Evolutionary conservation across 1,140 invertebrate species (phyloP).

Genomic region (Parapsyche elsis): DNA sequence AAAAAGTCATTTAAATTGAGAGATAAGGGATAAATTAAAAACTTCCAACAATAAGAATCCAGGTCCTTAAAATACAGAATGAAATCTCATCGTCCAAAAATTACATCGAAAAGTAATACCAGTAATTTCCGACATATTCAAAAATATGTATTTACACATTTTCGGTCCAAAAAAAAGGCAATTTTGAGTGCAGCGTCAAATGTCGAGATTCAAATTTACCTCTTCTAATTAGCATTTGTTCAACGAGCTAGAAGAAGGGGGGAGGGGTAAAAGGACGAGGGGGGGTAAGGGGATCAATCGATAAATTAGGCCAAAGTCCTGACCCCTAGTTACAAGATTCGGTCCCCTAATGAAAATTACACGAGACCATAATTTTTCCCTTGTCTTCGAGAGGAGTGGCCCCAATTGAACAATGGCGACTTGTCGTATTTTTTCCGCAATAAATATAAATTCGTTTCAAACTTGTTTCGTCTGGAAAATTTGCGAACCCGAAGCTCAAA

Average conservation of each 20-base stretch:
- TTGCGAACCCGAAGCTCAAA: neutral
- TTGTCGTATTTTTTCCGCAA: neutral
- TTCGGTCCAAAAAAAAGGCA: too few relatives aligned
- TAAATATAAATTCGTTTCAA: neutral
- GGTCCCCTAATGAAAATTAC: constrained; percentile 17
- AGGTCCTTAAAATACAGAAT: too few relatives aligned
- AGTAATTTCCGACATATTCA: too few relatives aligned
- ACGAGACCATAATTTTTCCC: constrained; percentile 26
- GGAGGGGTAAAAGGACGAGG: neutral
- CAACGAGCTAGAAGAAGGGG: neutral
- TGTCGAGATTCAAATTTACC: constrained; percentile 27
- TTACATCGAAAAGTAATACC: too few relatives aligned
- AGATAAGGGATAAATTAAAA: too few relatives aligned
- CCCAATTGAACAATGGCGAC: constrained; percentile 1
- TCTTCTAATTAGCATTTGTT: constrained; percentile 23
- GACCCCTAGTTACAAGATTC: neutral
- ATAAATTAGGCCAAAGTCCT: constrained; percentile 8
- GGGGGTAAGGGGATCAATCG: neutral
- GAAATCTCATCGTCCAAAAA: too few relatives aligned
- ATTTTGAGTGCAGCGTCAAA: too few relatives aligned
- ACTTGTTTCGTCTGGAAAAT: neutral
- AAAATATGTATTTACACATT: too few relatives aligned
- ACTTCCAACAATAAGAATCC: too few relatives aligned
- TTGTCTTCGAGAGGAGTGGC: neutral
- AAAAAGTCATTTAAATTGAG: too few relatives aligned